These are phyloP conservation scores for Styela clava DNA, from an alignment of 23 tunicate species.

Conservation along the genomic window DNA sequence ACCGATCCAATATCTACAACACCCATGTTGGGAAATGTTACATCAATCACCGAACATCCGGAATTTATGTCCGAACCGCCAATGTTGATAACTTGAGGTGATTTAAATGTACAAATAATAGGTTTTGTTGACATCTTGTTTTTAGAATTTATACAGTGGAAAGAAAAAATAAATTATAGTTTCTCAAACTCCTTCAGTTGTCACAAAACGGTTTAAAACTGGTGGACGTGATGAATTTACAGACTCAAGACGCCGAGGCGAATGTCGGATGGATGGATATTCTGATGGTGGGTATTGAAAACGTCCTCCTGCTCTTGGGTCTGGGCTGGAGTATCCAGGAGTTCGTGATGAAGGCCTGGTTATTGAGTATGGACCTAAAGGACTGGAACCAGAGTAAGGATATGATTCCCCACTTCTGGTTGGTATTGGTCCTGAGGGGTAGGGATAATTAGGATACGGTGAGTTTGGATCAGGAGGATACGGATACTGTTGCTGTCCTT, in stretches of 20 bases:
- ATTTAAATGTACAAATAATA: slow-evolving; percentile 38
- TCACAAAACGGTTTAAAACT: too few relatives aligned
- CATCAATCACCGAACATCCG: slow-evolving; percentile 78
- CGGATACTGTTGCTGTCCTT: background rate
- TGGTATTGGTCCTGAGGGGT: background rate
- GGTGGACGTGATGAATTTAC: background rate
- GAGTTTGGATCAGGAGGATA: slow-evolving; percentile 27
- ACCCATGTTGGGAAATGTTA: slow-evolving; percentile 57
- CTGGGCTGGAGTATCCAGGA: background rate
- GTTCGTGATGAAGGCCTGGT: background rate
- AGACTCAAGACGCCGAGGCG: background rate
- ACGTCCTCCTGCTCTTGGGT: background rate
- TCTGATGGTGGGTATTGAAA: background rate
- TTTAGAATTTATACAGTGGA: background rate
- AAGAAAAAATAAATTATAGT: background rate
- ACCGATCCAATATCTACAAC: slow-evolving; percentile 48
- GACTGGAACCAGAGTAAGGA: background rate
- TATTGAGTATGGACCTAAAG: background rate
- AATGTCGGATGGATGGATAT: background rate
- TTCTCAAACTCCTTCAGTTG: too few relatives aligned
- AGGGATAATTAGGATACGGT: slow-evolving; percentile 20
- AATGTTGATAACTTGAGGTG: slow-evolving; percentile 44
- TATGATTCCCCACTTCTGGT: background rate
- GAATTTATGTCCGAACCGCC: slow-evolving; percentile 48
- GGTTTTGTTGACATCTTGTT: slow-evolving; percentile 25